Conservation (phyloP, 2,113 vertebrate species). For the Scomber japonicus region DNA sequence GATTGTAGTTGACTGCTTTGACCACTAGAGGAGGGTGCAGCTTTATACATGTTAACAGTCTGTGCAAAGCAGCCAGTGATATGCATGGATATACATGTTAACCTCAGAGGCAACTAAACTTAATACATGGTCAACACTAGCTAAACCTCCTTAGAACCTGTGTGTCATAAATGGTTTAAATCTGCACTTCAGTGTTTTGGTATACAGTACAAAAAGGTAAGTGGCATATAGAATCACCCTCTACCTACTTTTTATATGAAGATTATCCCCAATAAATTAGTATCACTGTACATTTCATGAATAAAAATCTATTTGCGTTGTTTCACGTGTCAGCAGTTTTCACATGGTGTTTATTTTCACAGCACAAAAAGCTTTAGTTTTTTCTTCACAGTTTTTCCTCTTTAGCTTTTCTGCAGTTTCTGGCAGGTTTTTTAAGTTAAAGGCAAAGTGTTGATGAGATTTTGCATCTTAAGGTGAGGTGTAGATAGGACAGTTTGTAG, state of each 20-base stretch:
- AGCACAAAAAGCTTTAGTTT: conserved; percentile 26
- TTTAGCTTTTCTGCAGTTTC: neutral
- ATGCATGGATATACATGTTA: neutral
- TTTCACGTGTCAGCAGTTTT: conserved; percentile 44
- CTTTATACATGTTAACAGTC: conserved; percentile 27
- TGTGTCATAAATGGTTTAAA: neutral
- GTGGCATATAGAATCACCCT: neutral
- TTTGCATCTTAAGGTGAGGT: conserved; percentile 38
- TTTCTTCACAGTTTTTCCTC: neutral
- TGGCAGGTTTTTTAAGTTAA: conserved; percentile 22
- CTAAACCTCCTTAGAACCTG: neutral
- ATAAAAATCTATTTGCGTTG: conserved; percentile 9
- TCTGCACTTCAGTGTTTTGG: neutral
- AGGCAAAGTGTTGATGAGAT: conserved; percentile 53
- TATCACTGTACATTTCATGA: neutral
- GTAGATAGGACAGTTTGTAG: conserved; percentile 36
- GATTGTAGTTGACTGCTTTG: conserved; percentile 58
- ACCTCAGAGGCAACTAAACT: neutral
- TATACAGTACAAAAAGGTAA: neutral
- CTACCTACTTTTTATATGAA: neutral
- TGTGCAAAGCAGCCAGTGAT: neutral
- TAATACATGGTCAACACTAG: neutral
- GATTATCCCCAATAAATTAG: conserved; percentile 22
- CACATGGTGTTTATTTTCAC: conserved; percentile 21
- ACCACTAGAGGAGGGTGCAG: conserved; percentile 78